A percentile compares a stretch with the other conserved stretches of the same genome.
Conservation (phyloP, 2,888 invertebrate species). For the Luperina testacea region DNA sequence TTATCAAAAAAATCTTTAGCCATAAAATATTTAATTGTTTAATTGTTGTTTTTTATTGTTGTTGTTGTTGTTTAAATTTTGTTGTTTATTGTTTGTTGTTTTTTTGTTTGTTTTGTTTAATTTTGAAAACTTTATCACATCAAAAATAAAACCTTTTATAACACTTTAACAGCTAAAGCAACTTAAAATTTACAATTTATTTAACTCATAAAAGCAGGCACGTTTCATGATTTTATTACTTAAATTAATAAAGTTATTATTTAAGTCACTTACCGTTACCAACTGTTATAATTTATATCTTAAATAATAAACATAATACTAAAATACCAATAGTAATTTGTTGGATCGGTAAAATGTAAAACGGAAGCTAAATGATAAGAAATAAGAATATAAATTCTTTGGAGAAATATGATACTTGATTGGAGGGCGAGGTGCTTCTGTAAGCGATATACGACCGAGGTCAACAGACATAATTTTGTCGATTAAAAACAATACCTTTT, state of each 20-base stretch:
- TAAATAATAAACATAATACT: slow-evolving; percentile 54
- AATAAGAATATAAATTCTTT: slow-evolving; percentile 59
- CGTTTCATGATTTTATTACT: slow-evolving; percentile 41
- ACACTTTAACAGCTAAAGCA: slow-evolving; percentile 22
- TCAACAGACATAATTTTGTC: neutral
- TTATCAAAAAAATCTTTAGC: neutral
- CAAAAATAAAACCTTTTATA: slow-evolving; percentile 35
- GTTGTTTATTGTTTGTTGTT: too few species aligned
- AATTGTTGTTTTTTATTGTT: too few species aligned
- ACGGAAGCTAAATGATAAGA: slow-evolving; percentile 69
- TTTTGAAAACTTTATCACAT: slow-evolving; percentile 4
- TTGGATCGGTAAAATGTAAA: slow-evolving; percentile 63
- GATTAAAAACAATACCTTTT: neutral
- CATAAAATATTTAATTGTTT: slow-evolving; percentile 21
- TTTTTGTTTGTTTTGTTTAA: too few species aligned
- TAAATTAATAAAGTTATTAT: slow-evolving; percentile 48
- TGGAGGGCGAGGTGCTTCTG: slow-evolving; percentile 22
- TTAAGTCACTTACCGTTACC: slow-evolving; percentile 37
- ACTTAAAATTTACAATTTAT: slow-evolving; percentile 44
- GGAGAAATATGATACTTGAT: slow-evolving; percentile 53
- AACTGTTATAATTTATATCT: slow-evolving; percentile 41
- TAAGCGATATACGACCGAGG: slow-evolving; percentile 25
- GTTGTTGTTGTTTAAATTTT: too few species aligned
- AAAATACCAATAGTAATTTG: slow-evolving; percentile 61
- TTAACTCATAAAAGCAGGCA: slow-evolving; percentile 34